Percentiles rank a stretch among this genome's conserved stretches.
These are phyloP conservation scores for Apotomis capreana DNA, from an alignment of 2,888 invertebrate species.

Conservation along the genomic window DNA sequence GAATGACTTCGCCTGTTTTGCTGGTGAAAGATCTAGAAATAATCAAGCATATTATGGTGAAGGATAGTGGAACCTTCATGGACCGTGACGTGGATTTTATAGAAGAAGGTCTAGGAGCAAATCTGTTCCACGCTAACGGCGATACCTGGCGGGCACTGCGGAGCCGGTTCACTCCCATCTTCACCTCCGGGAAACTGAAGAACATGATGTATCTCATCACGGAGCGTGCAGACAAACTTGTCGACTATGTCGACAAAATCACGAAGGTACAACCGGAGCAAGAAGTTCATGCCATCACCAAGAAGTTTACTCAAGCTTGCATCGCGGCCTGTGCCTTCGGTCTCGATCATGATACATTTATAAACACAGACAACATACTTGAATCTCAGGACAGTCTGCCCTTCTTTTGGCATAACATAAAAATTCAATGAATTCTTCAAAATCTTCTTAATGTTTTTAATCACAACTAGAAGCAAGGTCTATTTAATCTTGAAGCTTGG, in stretches of 20 bases:
- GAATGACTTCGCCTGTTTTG: constrained; percentile 8
- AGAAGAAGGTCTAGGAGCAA: constrained; percentile 5
- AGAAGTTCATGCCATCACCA: constrained; percentile 1
- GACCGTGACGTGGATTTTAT: constrained; percentile 5
- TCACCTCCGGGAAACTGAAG: constrained; percentile 13
- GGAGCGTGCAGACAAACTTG: constrained; percentile 4
- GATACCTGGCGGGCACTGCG: constrained; percentile 3
- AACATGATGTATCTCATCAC: constrained; percentile 9
- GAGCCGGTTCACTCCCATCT: constrained; percentile 2
- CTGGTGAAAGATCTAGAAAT: constrained; percentile 6
- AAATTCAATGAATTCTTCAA: too few relatives aligned
- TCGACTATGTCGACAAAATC: background rate
- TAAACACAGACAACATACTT: background rate
- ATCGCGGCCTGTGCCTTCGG: constrained; percentile 30
- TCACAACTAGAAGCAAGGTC: too few relatives aligned
- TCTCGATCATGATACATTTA: constrained; percentile 10
- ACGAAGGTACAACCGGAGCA: background rate
- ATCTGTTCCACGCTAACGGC: constrained; percentile 12
- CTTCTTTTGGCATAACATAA: too few relatives aligned
- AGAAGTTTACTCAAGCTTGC: constrained; percentile 9
- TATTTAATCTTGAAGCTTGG: too few relatives aligned
- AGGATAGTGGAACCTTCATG: background rate
- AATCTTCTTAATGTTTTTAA: too few relatives aligned
- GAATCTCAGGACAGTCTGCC: background rate
- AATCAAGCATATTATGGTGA: constrained; percentile 2